Evolutionary conservation across 64 coral and sea anemone genomes (phyloP), one percentile per base, ranked within the genome.

Genomic region (Dendrophyllia cribrosa): DNA sequence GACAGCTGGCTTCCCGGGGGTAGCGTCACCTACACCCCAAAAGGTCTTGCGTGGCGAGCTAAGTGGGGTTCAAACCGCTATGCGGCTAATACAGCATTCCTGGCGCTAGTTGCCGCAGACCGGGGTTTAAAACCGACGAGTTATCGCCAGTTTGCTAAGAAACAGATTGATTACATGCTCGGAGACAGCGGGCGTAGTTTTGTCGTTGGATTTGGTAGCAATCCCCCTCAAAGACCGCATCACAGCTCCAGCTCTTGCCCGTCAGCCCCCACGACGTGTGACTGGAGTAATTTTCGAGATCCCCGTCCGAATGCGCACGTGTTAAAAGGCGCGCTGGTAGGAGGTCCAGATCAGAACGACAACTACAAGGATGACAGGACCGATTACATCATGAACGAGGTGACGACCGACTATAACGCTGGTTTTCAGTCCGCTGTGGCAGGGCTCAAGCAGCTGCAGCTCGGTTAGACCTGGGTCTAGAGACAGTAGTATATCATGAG

Each of bases 381-480:
- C 8, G 93, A 98, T 68, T 95, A 87, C 58, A 20, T 93, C 59
- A 90, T 72, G 90, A 98, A 98, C 69, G 96, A 98, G 64, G 93
- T 98, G 15, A 59, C 96, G 8, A 98, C 96, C n/a, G 96, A 95
- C 80, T 98, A 95, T 43, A 98, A 98, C 20, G 96, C 96, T 80
- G 96, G 96, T 2, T 98, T 98, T 60, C 96, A 98, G 80, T 95
- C 93, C 53, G 93, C 96, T 22, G 87, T 98, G 4, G 89, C 93
- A 6, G 96, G 89, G 45, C 79, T 95, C 1, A 87, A 89, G 59
- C 69, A 74, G 20, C 67, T 96, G 20, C 51, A 48, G 75, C 49
- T 67, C 7, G 15, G 12, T 17, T 59, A 82, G 26, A 4, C 78
- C n/a, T 59, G n/a, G 22, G 55, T 17, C 50, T 10, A 23, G 2